Evolutionary conservation across 2,888 invertebrate genomes (phyloP), one percentile per base, ranked within the genome.

Genomic region (Phortica magna): DNA sequence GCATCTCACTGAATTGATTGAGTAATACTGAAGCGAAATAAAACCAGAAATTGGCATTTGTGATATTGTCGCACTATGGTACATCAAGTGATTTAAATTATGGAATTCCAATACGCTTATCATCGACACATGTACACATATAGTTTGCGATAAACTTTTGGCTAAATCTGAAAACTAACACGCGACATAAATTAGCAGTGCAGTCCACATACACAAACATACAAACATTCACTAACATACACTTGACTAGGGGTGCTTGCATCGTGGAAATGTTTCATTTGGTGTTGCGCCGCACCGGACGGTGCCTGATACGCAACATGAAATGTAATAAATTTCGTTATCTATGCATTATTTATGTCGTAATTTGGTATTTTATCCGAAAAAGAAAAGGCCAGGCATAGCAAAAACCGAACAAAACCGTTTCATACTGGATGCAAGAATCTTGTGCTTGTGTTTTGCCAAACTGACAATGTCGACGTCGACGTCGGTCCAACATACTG

Each of bases 261-360:
- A 61, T 22, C 61, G 10, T 22, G 61, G 61, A 5, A 17, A 12
- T 10, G 61, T 61, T 61, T 61, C 48, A 48, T 48, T 61, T n/a
- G 61, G 22, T 22, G 61, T 12, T 22, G 61, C 61, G 22, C 19
- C 61, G 61, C 22, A 61, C 17, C 61, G 61, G 61, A 61, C 61
- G 10, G 4, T 10, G 22, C 61, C 61, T 17, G 17, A 17, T 22
- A 22, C 61, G n/a, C 61, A 17, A 87, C 85, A 86, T 86, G 85
- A 86, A 86, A 86, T 85, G 85, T 86, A 86, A 86, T 86, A 86
- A 86, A 86, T 88, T 86, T 86, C 82, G 85, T 86, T 86, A 86
- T 86, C 85, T 86, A 86, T 88, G 85, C 85, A 86, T 86, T 86
- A 86, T 86, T 86, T 86, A 86, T 86, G 88, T 87, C 88, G 85